These are phyloP conservation scores for Acrobasis suavella DNA, from an alignment of 2,888 invertebrate species.

Conservation along the genomic window DNA sequence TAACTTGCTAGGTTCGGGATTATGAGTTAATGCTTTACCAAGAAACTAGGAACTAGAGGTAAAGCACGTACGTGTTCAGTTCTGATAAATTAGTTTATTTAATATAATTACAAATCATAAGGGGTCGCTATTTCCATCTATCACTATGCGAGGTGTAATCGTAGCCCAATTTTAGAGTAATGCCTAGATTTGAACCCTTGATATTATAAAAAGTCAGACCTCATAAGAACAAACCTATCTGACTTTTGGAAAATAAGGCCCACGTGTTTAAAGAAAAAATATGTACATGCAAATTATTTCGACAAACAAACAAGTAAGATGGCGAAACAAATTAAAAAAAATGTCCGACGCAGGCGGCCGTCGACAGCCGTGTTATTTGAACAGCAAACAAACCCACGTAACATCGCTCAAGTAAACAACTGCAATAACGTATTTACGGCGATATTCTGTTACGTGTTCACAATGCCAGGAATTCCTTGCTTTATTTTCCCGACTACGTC, in stretches of 20 bases:
- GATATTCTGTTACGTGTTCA: conserved; percentile 13
- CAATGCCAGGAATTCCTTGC: conserved; percentile 4
- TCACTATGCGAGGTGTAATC: no score
- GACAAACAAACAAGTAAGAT: not conserved
- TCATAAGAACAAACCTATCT: no score
- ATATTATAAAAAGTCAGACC: no score
- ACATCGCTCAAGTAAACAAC: conserved; percentile 16
- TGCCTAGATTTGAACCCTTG: no score
- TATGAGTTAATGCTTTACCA: not conserved
- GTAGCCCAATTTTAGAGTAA: no score
- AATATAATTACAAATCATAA: no score
- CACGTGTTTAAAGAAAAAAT: not conserved
- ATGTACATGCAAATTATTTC: not conserved
- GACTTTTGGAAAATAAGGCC: no score
- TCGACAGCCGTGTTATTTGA: conserved; percentile 10
- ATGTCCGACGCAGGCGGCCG: conserved; percentile 2
- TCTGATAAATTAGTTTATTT: not conserved
- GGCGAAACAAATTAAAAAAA: not conserved
- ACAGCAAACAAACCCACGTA: conserved; percentile 20
- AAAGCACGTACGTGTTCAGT: not conserved
- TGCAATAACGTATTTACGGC: conserved; percentile 10
- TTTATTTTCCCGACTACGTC: conserved; percentile 3
- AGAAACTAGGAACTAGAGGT: not conserved
- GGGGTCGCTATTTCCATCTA: no score
- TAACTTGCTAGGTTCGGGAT: conserved; percentile 4